Evolutionary conservation across 2,113 vertebrate species (phyloP).

Genomic region (Boulengeromyrus knoepffleri): DNA sequence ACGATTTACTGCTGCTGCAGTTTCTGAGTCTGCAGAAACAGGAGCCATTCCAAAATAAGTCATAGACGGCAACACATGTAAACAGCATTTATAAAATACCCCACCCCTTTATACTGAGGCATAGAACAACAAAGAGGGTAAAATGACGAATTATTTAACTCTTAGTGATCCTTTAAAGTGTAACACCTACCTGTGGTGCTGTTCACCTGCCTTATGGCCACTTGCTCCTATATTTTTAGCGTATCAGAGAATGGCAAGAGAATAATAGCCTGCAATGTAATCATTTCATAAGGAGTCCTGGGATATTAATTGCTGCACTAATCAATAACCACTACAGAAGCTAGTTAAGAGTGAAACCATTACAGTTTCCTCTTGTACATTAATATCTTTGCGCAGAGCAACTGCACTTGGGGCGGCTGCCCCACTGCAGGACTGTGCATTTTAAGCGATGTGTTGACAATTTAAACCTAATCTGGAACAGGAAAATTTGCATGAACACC

Average conservation of each 20-base stretch:
- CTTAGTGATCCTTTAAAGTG: not conserved
- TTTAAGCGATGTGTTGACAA: not conserved
- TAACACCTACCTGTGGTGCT: not conserved
- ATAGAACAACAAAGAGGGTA: not conserved
- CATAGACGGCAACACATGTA: not conserved
- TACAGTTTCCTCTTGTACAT: not conserved
- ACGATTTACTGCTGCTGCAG: not conserved
- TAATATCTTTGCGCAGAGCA: not conserved
- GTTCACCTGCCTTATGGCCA: not conserved
- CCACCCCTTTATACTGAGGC: not conserved
- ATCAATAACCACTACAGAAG: not conserved
- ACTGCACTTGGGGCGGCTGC: not conserved
- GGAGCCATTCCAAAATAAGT: not conserved
- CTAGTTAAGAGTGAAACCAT: not conserved
- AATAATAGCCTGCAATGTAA: not conserved
- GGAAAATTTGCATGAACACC: not conserved
- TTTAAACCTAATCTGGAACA: not conserved
- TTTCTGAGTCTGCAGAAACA: not conserved
- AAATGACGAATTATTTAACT: not conserved
- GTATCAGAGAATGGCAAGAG: not conserved
- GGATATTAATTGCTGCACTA: not conserved
- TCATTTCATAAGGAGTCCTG: not conserved
- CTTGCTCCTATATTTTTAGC: not conserved
- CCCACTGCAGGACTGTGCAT: not conserved
- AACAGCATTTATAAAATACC: not conserved